phyloP scores from a whole-genome alignment of 2,797 vertebrate species.

The Erethizon dorsatum region DNA sequence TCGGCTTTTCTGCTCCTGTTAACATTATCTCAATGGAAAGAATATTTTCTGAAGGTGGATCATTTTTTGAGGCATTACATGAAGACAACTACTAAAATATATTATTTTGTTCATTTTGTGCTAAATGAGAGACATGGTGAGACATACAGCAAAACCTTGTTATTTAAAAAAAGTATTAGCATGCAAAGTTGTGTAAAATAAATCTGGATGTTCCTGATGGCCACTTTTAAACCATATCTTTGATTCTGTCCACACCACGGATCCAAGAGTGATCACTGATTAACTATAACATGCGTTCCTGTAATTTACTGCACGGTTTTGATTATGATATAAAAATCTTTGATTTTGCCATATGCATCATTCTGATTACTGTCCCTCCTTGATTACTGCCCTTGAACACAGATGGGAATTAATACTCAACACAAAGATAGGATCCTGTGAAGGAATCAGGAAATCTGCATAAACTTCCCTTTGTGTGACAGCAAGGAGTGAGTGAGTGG shows the following conservation, averaged over 20 bases:
- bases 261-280: slow-evolving; percentile 68
- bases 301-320: slow-evolving; percentile 69
- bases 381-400: slow-evolving; percentile 63
- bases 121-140: neutral
- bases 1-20: neutral
- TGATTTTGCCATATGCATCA: slow-evolving; percentile 57
- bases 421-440: neutral
- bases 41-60: neutral
- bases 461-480: neutral
- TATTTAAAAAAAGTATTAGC: slow-evolving; percentile 33
- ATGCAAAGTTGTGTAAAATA: neutral
- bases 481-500: neutral
- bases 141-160: neutral
- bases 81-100: neutral
- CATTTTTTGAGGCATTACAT: neutral
- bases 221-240: slow-evolving; percentile 54
- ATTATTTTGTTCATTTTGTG: neutral
- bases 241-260: slow-evolving; percentile 18
- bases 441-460: neutral
- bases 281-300: slow-evolving; percentile 48
- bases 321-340: slow-evolving; percentile 69
- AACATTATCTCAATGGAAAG: neutral
- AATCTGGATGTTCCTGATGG: slow-evolving; percentile 41
- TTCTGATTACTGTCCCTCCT: slow-evolving; percentile 72
- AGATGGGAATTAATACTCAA: slow-evolving; percentile 63